phyloP scores from a whole-genome alignment of 2,797 vertebrate species.

The Avahi laniger region DNA sequence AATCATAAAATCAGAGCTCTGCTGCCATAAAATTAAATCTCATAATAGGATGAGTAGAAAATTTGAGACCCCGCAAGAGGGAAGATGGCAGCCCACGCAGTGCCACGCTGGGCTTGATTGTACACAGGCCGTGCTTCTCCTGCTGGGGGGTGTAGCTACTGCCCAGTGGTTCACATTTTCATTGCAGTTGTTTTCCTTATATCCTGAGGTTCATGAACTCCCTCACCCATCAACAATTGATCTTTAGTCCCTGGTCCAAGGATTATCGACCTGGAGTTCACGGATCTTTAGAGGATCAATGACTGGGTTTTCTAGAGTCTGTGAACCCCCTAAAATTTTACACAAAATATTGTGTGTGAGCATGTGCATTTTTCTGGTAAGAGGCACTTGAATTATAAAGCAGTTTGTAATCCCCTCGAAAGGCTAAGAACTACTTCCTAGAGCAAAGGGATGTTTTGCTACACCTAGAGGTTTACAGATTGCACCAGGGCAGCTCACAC shows the following conservation, averaged over 20 bases:
- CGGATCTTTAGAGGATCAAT: not conserved
- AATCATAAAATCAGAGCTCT: slow-evolving; percentile 42
- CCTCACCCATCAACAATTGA: slow-evolving; percentile 13
- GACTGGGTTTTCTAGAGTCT: not conserved
- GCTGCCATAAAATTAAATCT: slow-evolving; percentile 41
- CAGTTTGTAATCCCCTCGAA: not conserved
- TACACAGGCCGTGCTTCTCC: not conserved
- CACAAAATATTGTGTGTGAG: not conserved
- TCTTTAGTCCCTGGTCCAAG: not conserved
- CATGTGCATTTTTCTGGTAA: not conserved
- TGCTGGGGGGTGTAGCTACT: not conserved
- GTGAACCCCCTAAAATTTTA: not conserved
- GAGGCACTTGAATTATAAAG: not conserved
- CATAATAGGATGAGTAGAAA: slow-evolving; percentile 13
- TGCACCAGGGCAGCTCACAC: not conserved
- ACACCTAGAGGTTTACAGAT: not conserved
- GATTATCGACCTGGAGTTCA: not conserved
- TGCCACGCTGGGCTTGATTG: not conserved
- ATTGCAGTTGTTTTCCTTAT: not conserved
- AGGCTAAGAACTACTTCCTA: not conserved
- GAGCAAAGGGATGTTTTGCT: not conserved
- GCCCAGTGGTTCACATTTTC: slow-evolving; percentile 2
- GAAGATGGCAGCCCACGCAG: not conserved
- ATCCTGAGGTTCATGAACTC: slow-evolving; percentile 7
- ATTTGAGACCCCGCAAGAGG: not conserved